Conservation (phyloP, 2,888 invertebrate species). For the Diarsia rubi region DNA sequence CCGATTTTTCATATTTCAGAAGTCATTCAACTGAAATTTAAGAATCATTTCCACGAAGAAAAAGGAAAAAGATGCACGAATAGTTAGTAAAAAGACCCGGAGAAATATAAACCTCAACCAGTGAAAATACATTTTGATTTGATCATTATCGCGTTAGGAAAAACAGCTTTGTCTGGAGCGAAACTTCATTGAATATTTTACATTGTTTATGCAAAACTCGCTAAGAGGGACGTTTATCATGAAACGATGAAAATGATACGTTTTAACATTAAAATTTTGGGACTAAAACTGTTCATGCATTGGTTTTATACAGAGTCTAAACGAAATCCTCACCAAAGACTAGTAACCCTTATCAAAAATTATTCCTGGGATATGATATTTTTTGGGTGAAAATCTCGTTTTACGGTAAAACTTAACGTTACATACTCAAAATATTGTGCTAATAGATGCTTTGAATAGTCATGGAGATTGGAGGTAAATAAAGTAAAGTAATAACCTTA, state of each 20-base stretch:
- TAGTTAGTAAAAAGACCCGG: neutral
- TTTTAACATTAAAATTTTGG: neutral
- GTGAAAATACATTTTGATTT: slow-evolving; percentile 28
- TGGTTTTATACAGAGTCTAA: slow-evolving; percentile 7
- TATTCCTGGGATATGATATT: too few relatives aligned
- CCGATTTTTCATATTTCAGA: neutral
- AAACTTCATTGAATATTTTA: slow-evolving; percentile 40
- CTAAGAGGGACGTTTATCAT: slow-evolving; percentile 1
- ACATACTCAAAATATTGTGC: too few relatives aligned
- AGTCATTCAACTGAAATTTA: neutral
- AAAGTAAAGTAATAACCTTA: too few relatives aligned
- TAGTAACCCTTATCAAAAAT: too few relatives aligned
- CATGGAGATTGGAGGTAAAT: too few relatives aligned
- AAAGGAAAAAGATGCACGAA: neutral
- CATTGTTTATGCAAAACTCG: slow-evolving; percentile 31
- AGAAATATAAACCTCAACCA: neutral
- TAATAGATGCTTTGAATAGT: too few relatives aligned
- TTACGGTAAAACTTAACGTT: too few relatives aligned
- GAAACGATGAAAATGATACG: slow-evolving; percentile 11
- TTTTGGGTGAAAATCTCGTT: too few relatives aligned
- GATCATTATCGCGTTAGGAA: slow-evolving; percentile 15
- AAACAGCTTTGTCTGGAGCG: slow-evolving; percentile 29
- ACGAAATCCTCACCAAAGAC: too few relatives aligned
- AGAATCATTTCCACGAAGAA: neutral
- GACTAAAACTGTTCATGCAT: neutral